A percentile compares a stretch with the other conserved stretches of the same genome.
Evolutionary conservation across 2,797 vertebrate species (phyloP).

Genomic region (Enteromius treurensis): DNA sequence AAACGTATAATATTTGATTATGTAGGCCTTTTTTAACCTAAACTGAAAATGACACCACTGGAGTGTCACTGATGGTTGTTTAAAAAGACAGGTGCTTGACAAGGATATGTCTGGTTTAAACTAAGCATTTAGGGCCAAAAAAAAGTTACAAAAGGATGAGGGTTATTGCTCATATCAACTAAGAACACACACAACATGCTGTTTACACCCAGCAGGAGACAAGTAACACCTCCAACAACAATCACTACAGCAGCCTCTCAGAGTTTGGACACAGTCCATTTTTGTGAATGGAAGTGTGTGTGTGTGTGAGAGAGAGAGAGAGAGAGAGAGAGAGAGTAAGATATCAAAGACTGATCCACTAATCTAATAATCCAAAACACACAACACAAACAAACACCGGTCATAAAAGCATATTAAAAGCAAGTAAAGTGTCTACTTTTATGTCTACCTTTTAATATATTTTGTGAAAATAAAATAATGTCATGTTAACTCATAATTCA

Average conservation of each 20-base stretch:
- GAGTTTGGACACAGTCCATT: background rate
- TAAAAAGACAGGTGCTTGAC: background rate
- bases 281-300: constrained; percentile 1
- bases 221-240: background rate
- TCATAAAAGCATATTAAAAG: background rate
- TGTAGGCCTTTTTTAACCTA: background rate
- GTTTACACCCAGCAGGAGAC: constrained; percentile 19
- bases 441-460: too few relatives aligned
- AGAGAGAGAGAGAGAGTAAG: too few relatives aligned
- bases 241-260: background rate
- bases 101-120: background rate
- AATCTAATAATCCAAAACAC: background rate
- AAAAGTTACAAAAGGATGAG: background rate
- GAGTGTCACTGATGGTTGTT: background rate
- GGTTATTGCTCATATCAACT: background rate
- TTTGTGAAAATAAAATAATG: too few relatives aligned
- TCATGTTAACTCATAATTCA: background rate
- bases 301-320: background rate
- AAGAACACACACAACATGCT: background rate
- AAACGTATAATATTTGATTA: background rate
- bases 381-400: background rate
- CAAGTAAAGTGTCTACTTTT: background rate
- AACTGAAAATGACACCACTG: background rate
- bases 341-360: background rate
- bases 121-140: background rate